Conservation (phyloP, 23 tunicate species). For the Ascidia mentula region DNA sequence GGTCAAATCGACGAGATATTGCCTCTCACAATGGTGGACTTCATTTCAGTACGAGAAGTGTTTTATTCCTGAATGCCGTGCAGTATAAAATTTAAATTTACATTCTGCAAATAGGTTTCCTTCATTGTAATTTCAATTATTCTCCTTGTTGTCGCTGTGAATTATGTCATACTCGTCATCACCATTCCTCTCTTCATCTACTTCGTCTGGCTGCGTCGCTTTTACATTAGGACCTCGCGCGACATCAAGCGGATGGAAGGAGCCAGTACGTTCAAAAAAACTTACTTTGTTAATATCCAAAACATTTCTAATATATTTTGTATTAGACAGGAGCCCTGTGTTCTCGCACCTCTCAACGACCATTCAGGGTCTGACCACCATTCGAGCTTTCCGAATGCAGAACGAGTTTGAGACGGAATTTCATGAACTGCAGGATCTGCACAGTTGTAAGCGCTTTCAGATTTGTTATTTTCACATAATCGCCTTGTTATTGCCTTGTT, state of each 20-base stretch:
- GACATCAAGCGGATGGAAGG: constrained; percentile 95
- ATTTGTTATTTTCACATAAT: too few relatives aligned
- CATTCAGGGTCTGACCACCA: constrained; percentile 62
- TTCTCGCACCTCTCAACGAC: constrained; percentile 74
- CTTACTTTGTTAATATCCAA: not conserved
- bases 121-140: constrained; percentile 29
- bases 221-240: constrained; percentile 71
- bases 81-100: too few relatives aligned
- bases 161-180: constrained; percentile 48
- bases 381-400: constrained; percentile 76
- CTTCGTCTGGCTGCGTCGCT: constrained; percentile 62
- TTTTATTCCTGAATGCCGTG: too few relatives aligned
- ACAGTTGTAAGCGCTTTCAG: constrained; percentile 78
- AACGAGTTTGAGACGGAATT: constrained; percentile 46
- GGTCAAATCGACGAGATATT: constrained; percentile 83
- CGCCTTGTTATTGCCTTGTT: too few relatives aligned
- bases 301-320: not conserved
- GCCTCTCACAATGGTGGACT: constrained; percentile 59
- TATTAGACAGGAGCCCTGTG: constrained; percentile 81
- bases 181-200: constrained; percentile 57
- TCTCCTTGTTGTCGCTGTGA: constrained; percentile 25
- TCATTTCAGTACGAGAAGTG: constrained; percentile 56
- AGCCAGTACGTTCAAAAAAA: too few relatives aligned
- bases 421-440: constrained; percentile 71
- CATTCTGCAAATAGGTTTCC: not conserved